These are phyloP conservation scores for Fukomys damarensis DNA, from an alignment of 2,113 vertebrate species.

Conservation along the genomic window DNA sequence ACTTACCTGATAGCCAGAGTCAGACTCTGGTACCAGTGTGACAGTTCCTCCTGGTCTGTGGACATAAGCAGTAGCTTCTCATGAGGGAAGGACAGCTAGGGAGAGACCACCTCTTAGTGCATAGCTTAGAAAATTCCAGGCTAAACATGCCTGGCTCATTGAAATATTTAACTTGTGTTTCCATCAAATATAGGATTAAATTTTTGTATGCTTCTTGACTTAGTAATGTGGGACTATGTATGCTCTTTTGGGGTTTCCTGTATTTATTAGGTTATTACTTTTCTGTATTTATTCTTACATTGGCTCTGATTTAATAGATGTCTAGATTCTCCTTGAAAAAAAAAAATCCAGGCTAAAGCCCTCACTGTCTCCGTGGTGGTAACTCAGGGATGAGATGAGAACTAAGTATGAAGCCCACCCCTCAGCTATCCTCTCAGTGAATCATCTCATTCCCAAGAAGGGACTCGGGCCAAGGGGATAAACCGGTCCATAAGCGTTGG, in stretches of 20 bases:
- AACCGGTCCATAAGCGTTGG: background rate
- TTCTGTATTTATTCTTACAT: no score
- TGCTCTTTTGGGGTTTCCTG: no score
- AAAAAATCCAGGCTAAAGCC: background rate
- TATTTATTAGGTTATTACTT: no score
- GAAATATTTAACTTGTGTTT: no score
- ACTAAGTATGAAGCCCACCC: background rate
- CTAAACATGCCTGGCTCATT: background rate
- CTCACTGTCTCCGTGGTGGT: background rate
- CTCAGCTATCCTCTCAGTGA: background rate
- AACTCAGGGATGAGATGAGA: slow-evolving; percentile 18
- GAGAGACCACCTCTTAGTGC: slow-evolving; percentile 52
- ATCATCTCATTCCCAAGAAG: background rate
- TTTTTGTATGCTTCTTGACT: no score
- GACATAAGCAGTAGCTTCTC: slow-evolving; percentile 96
- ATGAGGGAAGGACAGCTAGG: slow-evolving; percentile 92
- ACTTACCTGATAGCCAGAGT: slow-evolving; percentile 89
- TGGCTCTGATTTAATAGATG: no score
- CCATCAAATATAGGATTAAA: no score
- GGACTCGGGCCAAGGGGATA: background rate
- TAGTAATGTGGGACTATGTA: no score
- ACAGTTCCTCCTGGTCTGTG: slow-evolving; percentile 91
- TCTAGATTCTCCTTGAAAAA: no score
- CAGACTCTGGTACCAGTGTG: slow-evolving; percentile 92
- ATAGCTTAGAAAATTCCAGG: background rate